Base-by-base conservation (phyloP, 2,113 vertebrate species). In the Amphilophus citrinellus region DNA sequence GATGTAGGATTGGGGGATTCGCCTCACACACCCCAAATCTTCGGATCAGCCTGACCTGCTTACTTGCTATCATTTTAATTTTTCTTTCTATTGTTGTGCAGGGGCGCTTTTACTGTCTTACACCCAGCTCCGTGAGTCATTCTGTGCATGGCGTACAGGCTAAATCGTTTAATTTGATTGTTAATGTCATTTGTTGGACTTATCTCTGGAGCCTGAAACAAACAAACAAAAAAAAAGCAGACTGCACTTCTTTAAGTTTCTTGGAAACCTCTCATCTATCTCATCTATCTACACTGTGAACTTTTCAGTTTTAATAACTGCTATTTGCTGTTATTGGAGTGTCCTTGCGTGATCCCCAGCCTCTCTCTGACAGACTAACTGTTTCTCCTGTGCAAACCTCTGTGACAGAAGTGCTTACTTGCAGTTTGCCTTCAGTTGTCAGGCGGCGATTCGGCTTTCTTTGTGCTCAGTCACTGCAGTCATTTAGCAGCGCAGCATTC, bases 341-440 rank as follows among this genome's bases (percentile, higher is more conserved):
- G 30, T 77, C 63, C 14, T 42, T 66, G 53, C 61, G 11, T 24
- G 24, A 61, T 79, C 79, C 39, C 53, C 35, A 22, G 5, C 59
- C 53, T 27, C 75, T 27, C 58, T 44, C 39, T 65, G 24, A 73
- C 35, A 37, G 77, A 58, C 80, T 3, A 57, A 61, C 79, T 35
- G 35, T 56, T 37, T 17, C 65, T 76, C 56, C 53, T 56, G 60
- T 61, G 56, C 53, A 84, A 32, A 61, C 59, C 50, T 61, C 76
- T 66, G 73, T 58, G 82, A 86, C 81, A 80, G 88, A 86, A 75
- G 22, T 66, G 75, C 80, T 84, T 57, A 8, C 76, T 86, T 39
- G 61, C 77, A 87, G 60, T 89, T 85, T 87, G 57, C 44, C 76
- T 78, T 42, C 56, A 32, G 32, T 47, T 61, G 59, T 77, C 81